Base-by-base conservation (phyloP, 2,888 invertebrate species). In the Drosophila eohydei region DNA sequence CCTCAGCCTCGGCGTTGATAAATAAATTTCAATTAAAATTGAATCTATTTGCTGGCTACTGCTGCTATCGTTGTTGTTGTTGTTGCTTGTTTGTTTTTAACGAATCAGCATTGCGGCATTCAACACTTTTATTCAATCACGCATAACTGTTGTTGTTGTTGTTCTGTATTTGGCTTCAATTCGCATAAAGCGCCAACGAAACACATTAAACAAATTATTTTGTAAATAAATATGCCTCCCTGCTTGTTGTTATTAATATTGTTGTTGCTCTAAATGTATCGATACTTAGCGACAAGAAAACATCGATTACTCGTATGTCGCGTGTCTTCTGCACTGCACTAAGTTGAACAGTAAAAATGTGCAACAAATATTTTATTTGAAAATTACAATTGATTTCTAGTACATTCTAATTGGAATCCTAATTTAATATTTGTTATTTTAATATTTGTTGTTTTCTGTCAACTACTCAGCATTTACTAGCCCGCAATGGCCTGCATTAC, bases 1-100 rank as follows among this genome's bases (percentile, higher is more conserved):
- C 43, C 30, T n/a, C 46, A 16, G 48, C 57, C 40, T 30, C 61
- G 57, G 52, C 52, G 64, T 21, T 59, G 71, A 68, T 78, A 79
- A 86, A 84, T 84, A 89, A 84, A 87, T 89, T 84, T 89, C 76
- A 89, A 84, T 84, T 89, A 83, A 85, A 87, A 69, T 63, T 67
- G 54, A 74, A 72, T 67, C 74, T 64, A 69, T 78, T n/a, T 58
- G 59, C 41, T 67, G 68, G 32, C 54, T 58, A 43, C 44, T 51
- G 26, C 43, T 60, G 30, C 54, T 57, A 12, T 36, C 55, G 34
- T 44, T 54, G 16, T 59, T 64, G 59, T 52, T 60, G 46, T 21
- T 62, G 48, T 59, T 63, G 61, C 30, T 77, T 67, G 30, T 55
- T 40, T 78, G 38, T 44, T 41, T 62, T 14, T 57, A 38, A 60